A percentile compares a stretch with the other conserved stretches of the same genome.
Evolutionary conservation across 2,797 vertebrate species (phyloP).

Genomic region (Acanthurus leucopareius): DNA sequence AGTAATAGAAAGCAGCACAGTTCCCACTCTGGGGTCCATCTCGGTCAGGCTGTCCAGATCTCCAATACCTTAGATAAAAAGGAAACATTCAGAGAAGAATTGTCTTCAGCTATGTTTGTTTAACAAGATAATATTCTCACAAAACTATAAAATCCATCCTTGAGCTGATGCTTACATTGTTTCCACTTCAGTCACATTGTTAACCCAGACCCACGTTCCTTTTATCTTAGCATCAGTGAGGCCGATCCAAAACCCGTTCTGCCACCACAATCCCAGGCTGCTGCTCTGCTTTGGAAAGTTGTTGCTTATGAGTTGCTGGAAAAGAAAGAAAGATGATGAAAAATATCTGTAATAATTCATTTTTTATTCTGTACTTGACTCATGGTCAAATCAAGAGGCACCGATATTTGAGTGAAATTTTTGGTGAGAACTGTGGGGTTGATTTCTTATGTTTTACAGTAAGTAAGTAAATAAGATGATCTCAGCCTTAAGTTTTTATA

Average conservation of each 20-base stretch:
- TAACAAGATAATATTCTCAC: not conserved
- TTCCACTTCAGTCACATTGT: conserved; percentile 60
- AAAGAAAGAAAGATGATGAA: not conserved
- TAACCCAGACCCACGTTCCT: conserved; percentile 73
- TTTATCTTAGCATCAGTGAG: conserved; percentile 30
- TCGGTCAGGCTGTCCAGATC: conserved; percentile 33
- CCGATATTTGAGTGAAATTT: not conserved
- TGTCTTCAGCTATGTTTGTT: not conserved
- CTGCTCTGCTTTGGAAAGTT: conserved; percentile 9
- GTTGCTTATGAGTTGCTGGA: conserved; percentile 47
- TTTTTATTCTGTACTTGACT: not conserved
- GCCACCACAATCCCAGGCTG: conserved; percentile 5
- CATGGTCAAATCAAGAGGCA: not conserved
- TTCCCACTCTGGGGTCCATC: conserved; percentile 28
- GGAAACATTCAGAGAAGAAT: not conserved
- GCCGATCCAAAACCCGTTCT: conserved; percentile 70
- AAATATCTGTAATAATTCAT: no score
- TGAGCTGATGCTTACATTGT: conserved; percentile 49
- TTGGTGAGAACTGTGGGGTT: not conserved
- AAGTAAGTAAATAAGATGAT: no score
- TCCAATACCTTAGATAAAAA: conserved; percentile 68
- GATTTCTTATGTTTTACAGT: not conserved
- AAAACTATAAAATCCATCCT: not conserved
- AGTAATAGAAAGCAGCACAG: conserved; percentile 57
- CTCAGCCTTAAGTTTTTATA: no score